Base-by-base conservation (phyloP, 2,113 vertebrate species). In the Meleagris gallopavo region DNA sequence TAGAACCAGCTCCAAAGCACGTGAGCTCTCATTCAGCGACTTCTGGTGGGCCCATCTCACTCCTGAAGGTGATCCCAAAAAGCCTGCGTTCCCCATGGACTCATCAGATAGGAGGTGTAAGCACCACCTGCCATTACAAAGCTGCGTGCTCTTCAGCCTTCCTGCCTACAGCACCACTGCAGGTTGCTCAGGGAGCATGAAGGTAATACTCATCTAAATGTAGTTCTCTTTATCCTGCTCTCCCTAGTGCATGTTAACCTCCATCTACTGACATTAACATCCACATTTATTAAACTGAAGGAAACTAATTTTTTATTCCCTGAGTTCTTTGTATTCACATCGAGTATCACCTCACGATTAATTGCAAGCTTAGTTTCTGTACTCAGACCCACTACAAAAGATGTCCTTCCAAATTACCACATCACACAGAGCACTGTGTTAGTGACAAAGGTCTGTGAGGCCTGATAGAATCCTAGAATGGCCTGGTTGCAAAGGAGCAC, bases 251-350 rank as follows among this genome's bases (percentile, higher is more conserved):
- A 4, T 13, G 4, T 40, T 76, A 19, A 21, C 43, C 38, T 83
- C 41, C 57, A 54, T 17, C 87, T 76, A 16, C 1, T 36, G 48
- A 32, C 43, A 22, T 9, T 0, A 27, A 77, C 9, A 55, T 11
- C 55, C 64, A 57, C 43, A n/a, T 32, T 40, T 61, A 10, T 0
- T 79, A 65, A 10, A 58, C 16, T 88, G 96, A 79, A 97, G 82
- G 93, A 97, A 95, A 83, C 73, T 80, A 77, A 88, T 80, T 94
- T 45, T 43, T 70, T 70, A 45, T 83, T 97, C 97, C 97, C 97
- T 98, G 97, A 96, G 98, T 95, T 97, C 94, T 91, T 90, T 78
- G 36, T 52, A 62, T 62, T 62, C 82, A 82, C 73, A 36, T 30
- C 46, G 83, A 90, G 62, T 46, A 34, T 74, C 73, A 94, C 81